Conservation (phyloP, 2,797 vertebrate species). For the Protonibea diacanthus region DNA sequence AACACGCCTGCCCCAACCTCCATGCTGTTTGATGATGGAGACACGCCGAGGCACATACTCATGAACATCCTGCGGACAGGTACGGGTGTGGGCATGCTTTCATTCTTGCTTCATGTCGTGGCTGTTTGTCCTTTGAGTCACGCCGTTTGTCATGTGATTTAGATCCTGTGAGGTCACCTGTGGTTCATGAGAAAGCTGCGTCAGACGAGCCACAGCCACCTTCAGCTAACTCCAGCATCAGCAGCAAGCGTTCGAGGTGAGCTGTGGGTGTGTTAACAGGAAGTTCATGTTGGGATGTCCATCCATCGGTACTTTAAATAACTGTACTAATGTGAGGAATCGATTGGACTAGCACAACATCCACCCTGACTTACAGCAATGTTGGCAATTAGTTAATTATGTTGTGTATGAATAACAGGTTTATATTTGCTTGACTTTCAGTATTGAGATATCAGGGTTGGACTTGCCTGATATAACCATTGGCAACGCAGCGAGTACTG, state of each 20-base stretch:
- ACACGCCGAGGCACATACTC: conserved; percentile 79
- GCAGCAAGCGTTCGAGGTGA: conserved; percentile 69
- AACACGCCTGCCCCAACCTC: conserved; percentile 28
- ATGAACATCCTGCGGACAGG: conserved; percentile 78
- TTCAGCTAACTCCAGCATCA: conserved; percentile 48
- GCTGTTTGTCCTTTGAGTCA: not conserved
- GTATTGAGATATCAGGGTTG: conserved; percentile 76
- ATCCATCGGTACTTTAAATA: not conserved
- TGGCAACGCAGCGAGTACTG: conserved; percentile 50
- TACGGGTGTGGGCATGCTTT: conserved; percentile 10
- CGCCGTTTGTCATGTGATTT: conserved; percentile 30
- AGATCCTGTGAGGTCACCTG: conserved; percentile 81
- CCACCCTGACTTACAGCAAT: too few species aligned
- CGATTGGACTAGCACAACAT: too few species aligned
- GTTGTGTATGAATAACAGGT: not conserved
- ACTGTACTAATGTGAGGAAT: not conserved
- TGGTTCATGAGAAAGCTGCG: conserved; percentile 66
- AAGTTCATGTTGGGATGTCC: not conserved
- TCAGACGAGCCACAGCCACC: conserved; percentile 37
- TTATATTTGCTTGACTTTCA: conserved; percentile 54
- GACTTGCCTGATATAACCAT: conserved; percentile 82
- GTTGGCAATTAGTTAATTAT: not conserved
- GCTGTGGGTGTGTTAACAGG: not conserved
- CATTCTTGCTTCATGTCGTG: not conserved
- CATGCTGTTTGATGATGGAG: conserved; percentile 56